These are phyloP conservation scores for Jacana jacana DNA, from an alignment of 2,113 vertebrate genomes.

Conservation along the genomic window DNA sequence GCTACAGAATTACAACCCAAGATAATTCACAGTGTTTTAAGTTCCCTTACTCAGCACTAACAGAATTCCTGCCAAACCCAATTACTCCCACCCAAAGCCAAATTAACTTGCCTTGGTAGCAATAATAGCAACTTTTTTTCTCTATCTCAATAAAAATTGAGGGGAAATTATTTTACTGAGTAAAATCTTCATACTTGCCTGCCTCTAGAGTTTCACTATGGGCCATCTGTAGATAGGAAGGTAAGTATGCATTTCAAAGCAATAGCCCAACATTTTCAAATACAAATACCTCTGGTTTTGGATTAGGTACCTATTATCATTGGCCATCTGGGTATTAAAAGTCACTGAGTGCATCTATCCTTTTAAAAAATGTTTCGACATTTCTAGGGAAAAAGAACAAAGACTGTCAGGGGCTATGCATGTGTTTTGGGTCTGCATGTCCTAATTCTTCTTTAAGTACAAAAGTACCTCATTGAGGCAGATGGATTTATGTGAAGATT, in stretches of 20 bases:
- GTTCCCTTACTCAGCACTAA: not conserved
- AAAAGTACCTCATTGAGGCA: not conserved
- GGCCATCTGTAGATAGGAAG: not conserved
- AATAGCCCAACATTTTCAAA: not conserved
- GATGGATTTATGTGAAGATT: not conserved
- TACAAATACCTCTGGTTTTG: not conserved
- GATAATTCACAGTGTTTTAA: not conserved
- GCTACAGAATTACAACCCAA: not conserved
- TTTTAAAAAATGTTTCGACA: not conserved
- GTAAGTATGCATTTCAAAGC: not conserved
- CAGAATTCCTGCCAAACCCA: not conserved
- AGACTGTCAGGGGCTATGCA: not conserved
- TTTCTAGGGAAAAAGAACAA: not conserved
- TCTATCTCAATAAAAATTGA: not conserved
- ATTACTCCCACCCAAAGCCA: not conserved
- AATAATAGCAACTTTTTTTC: not conserved
- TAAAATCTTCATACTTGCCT: not conserved
- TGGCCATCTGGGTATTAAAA: not conserved
- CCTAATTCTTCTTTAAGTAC: not conserved
- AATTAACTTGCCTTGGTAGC: not conserved
- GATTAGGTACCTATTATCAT: not conserved
- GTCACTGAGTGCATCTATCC: not conserved
- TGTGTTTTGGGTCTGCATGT: not conserved
- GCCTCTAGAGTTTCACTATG: not conserved
- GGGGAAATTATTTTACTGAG: not conserved